Conservation (phyloP, 1,140 invertebrate genomes). For the Parapsyche elsis region DNA sequence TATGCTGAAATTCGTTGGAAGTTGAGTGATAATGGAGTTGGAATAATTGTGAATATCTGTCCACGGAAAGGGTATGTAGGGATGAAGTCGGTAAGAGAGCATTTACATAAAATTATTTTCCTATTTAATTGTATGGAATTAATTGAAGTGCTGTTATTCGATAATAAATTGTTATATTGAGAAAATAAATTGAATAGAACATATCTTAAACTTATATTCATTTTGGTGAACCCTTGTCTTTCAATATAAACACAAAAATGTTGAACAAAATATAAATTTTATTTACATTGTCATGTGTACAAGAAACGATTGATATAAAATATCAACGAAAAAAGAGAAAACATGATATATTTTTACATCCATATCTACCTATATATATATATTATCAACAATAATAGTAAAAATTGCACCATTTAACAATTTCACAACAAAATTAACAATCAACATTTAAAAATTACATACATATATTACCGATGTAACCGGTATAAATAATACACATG, state of each 20-base stretch:
- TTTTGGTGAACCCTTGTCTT: too few species aligned
- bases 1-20: neutral
- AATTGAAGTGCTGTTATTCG: slow-evolving; percentile 17
- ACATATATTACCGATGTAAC: neutral
- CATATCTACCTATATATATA: neutral
- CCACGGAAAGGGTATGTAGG: neutral
- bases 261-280: slow-evolving; percentile 8
- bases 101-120: slow-evolving; percentile 5
- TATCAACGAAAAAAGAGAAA: neutral
- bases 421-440: neutral
- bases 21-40: neutral
- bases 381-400: neutral
- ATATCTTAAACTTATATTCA: neutral
- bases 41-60: neutral
- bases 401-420: slow-evolving; percentile 17
- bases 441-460: neutral
- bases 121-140: slow-evolving; percentile 19
- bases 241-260: too few species aligned
- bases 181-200: slow-evolving; percentile 16
- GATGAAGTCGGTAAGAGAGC: neutral
- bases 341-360: too few species aligned
- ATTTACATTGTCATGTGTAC: slow-evolving; percentile 8
- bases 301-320: neutral
- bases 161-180: neutral
- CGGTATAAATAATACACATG: too few species aligned